Base-by-base conservation (phyloP, 2,113 vertebrate genomes). In the Tympanuchus pallidicinctus region DNA sequence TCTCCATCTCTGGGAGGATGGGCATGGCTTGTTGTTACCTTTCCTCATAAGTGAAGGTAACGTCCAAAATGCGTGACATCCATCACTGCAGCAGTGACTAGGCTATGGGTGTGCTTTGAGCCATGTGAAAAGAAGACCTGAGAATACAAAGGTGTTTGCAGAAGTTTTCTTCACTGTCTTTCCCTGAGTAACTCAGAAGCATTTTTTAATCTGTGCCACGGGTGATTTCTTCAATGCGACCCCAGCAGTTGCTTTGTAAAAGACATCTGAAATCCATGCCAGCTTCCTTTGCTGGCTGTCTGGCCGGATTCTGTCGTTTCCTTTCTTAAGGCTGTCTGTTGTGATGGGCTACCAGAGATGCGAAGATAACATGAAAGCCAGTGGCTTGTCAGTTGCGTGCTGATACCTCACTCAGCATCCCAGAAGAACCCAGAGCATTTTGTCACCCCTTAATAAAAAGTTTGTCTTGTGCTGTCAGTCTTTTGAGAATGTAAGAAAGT, bases 361-460 rank as follows among this genome's bases (percentile, higher is more conserved):
- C 45, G 82, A 79, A 1, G 40, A 11, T 32, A 28, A 30, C 40
- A 11, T 59, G 59, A 56, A 86, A 2, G n/a, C 48, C 11, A 11
- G n/a, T 8, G 43, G 70, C 36, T 57, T 48, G 17, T 36, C 73
- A 57, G 40, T 78, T 76, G 48, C 40, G 1, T 2, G 2, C 66
- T n/a, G 43, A 2, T 34, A 57, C 73, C 43, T 66, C 54, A 30
- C n/a, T 25, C 52, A 40, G 34, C 42, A 20, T 24, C 47, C 12
- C 27, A 36, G 20, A 45, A 87, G 48, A 10, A 32, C 7, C 5
- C 0, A 0, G 27, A 32, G n/a, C 2, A 4, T 30, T 83, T 70
- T 48, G 20, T 73, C 76, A 27, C 27, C 71, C n/a, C 45, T 85
- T 54, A 82, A 54, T 64, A 25, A 84, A 56, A 93, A 32, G 18